These are phyloP conservation scores for Eupithecia abbreviata DNA, from an alignment of 2,888 invertebrate species.

Conservation along the genomic window DNA sequence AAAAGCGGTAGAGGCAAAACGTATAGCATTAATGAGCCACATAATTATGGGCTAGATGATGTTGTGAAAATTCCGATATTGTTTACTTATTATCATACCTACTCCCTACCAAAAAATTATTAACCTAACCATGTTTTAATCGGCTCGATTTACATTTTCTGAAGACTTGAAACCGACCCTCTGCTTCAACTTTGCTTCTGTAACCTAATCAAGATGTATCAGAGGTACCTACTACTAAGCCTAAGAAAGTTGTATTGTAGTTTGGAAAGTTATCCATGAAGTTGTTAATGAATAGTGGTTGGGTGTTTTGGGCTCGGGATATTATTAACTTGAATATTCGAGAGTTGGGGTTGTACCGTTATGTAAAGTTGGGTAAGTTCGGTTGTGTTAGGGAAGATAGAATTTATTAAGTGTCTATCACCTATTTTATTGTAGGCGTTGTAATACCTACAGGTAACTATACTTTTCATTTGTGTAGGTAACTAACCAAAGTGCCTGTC, in stretches of 20 bases:
- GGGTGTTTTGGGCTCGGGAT: conserved; percentile 24
- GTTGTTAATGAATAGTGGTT: conserved; percentile 43
- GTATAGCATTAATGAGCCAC: not conserved
- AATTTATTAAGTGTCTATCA: not conserved
- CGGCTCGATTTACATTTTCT: conserved; percentile 1
- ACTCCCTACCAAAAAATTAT: no score
- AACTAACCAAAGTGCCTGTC: no score
- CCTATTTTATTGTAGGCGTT: not conserved
- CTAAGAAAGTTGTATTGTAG: conserved; percentile 43
- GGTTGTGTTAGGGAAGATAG: not conserved
- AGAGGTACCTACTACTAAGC: conserved; percentile 10
- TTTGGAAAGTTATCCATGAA: conserved; percentile 44
- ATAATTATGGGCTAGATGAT: no score
- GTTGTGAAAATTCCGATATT: no score
- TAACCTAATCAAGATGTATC: conserved; percentile 13
- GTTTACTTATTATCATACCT: no score
- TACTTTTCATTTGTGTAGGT: no score
- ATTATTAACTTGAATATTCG: conserved; percentile 24
- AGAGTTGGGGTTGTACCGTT: conserved; percentile 14
- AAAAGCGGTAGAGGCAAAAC: not conserved
- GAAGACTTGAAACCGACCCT: not conserved
- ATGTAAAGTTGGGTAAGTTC: not conserved
- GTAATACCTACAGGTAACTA: no score
- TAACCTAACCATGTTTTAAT: no score
- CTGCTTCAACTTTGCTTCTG: conserved; percentile 8